These are phyloP conservation scores for Gymnocypris eckloni DNA, from an alignment of 2,797 vertebrate genomes.

Conservation along the genomic window DNA sequence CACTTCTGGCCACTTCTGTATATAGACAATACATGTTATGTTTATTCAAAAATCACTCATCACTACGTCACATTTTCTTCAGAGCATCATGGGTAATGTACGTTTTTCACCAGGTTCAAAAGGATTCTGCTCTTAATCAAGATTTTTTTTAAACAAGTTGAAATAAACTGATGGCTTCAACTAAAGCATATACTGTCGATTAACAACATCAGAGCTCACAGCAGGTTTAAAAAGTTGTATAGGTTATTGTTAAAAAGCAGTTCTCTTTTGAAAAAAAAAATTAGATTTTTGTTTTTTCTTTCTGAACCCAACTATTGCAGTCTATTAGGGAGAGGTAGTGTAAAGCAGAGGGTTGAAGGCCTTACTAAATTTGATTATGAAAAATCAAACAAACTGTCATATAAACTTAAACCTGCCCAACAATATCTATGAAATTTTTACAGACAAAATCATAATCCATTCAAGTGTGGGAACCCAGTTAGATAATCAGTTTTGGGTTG, in stretches of 20 bases:
- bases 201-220: no score
- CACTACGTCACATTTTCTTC: background rate
- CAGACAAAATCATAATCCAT: background rate
- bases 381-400: background rate
- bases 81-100: background rate
- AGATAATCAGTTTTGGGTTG: background rate
- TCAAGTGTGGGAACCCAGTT: slow-evolving; percentile 17
- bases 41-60: background rate
- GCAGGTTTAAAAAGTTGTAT: no score
- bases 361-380: background rate
- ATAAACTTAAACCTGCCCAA: background rate
- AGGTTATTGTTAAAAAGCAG: background rate
- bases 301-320: background rate
- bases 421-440: no score
- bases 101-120: no score
- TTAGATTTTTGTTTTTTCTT: background rate
- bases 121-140: no score
- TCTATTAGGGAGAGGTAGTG: background rate
- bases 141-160: no score
- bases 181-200: no score
- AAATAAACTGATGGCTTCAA: no score
- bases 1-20: background rate
- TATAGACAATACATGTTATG: background rate
- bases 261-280: background rate
- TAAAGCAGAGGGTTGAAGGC: background rate